Evolutionary conservation across 2,888 invertebrate species (phyloP).

Genomic region (Folsomia candida): DNA sequence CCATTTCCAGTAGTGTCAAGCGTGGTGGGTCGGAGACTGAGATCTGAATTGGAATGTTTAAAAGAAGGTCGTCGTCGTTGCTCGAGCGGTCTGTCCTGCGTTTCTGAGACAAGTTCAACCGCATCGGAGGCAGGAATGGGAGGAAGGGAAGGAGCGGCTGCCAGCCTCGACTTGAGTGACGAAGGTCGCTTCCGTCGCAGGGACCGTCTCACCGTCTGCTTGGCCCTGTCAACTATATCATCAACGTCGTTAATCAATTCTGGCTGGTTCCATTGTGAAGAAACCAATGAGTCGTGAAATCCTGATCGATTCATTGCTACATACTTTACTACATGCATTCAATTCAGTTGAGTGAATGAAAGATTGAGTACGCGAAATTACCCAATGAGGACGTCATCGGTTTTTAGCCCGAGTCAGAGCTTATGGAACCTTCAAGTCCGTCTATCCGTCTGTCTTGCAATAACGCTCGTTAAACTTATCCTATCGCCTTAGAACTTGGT

Average conservation of each 20-base stretch:
- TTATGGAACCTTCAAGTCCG: too few species aligned
- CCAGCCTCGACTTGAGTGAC: constrained; percentile 37
- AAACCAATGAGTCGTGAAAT: constrained; percentile 16
- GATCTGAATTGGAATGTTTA: constrained; percentile 39
- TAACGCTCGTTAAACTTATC: too few species aligned
- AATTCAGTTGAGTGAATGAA: not conserved
- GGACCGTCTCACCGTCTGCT: constrained; percentile 54
- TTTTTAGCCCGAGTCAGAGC: not conserved
- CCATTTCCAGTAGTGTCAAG: constrained; percentile 1
- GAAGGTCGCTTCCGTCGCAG: constrained; percentile 41
- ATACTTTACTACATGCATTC: not conserved
- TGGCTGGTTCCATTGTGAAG: too few species aligned
- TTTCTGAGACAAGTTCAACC: constrained; percentile 28
- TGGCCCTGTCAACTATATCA: constrained; percentile 63
- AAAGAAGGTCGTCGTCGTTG: constrained; percentile 18
- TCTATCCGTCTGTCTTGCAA: too few species aligned
- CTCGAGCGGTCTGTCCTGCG: not conserved
- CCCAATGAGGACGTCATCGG: not conserved
- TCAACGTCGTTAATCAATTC: constrained; percentile 12
- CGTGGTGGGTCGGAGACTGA: constrained; percentile 12
- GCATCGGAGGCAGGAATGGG: constrained; percentile 35
- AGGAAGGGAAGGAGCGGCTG: constrained; percentile 25
- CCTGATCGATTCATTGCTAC: constrained; percentile 1
- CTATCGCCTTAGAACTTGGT: too few species aligned
- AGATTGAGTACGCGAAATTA: not conserved